Percentiles rank a stretch among this genome's conserved stretches.
These are phyloP conservation scores for Samia ricini DNA, from an alignment of 1,140 invertebrate species.

Conservation along the genomic window DNA sequence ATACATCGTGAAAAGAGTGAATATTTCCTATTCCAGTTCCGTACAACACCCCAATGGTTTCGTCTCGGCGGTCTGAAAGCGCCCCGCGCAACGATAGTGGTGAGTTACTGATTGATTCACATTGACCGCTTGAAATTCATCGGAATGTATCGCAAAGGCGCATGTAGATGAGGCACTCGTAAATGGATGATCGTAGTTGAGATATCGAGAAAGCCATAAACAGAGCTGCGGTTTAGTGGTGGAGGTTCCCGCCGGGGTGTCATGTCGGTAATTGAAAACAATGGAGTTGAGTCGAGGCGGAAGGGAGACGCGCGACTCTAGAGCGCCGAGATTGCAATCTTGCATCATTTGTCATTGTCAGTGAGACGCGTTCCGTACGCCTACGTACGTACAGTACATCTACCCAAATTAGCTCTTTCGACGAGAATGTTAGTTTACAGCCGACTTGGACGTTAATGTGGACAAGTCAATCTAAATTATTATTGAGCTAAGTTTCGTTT, in stretches of 20 bases:
- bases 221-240: constrained; percentile 62
- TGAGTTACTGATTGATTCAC: constrained; percentile 56
- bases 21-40: constrained; percentile 55
- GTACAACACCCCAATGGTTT: constrained; percentile 46
- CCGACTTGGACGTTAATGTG: not conserved
- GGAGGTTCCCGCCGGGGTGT: constrained; percentile 55
- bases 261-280: constrained; percentile 76
- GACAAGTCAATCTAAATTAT: not conserved
- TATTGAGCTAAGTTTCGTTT: not conserved
- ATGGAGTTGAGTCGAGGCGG: constrained; percentile 63
- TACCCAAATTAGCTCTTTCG: constrained; percentile 57
- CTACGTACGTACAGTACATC: constrained; percentile 49
- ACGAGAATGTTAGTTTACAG: not conserved
- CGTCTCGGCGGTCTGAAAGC: constrained; percentile 52
- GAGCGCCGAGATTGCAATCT: constrained; percentile 71
- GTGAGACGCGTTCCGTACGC: constrained; percentile 43
- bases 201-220: constrained; percentile 66
- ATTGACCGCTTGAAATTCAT: constrained; percentile 31
- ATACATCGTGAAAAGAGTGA: constrained; percentile 46
- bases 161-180: constrained; percentile 57
- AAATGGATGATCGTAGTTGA: constrained; percentile 66
- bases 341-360: constrained; percentile 74
- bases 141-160: constrained; percentile 23
- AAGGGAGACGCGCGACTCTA: constrained; percentile 48
- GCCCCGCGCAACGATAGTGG: constrained; percentile 36